Evolutionary conservation across 2,888 invertebrate genomes (phyloP).

Genomic region (Osmoderma eremita): DNA sequence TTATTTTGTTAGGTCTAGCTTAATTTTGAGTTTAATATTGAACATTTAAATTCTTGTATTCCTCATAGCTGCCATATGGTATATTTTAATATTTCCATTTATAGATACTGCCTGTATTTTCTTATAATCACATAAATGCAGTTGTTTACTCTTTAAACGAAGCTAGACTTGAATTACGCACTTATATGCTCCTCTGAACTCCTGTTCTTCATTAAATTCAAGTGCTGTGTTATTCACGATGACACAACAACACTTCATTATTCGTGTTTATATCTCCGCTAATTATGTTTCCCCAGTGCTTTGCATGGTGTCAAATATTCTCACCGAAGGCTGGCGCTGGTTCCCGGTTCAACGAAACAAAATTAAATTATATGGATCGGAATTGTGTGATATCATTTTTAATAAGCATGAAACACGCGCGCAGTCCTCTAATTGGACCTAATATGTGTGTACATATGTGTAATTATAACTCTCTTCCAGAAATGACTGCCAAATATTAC

Average conservation of each 20-base stretch:
- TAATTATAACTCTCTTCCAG: no score
- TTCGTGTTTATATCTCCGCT: constrained; percentile 20
- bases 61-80: no score
- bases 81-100: no score
- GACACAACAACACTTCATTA: constrained; percentile 9
- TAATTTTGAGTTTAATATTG: no score
- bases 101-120: no score
- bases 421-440: no score
- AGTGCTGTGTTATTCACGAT: constrained; percentile 21
- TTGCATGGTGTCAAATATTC: constrained; percentile 21
- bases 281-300: constrained; percentile 23
- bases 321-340: not conserved
- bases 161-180: not conserved
- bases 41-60: no score
- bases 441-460: no score
- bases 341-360: constrained; percentile 7
- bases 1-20: no score
- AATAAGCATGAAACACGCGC: not conserved
- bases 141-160: no score
- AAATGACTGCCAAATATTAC: no score
- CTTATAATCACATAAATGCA: no score
- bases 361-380: constrained; percentile 14
- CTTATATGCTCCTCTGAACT: not conserved
- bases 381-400: constrained; percentile 17
- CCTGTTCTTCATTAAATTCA: constrained; percentile 11